Conservation (phyloP, 2,113 vertebrate genomes). For the Tyrannus savana region DNA sequence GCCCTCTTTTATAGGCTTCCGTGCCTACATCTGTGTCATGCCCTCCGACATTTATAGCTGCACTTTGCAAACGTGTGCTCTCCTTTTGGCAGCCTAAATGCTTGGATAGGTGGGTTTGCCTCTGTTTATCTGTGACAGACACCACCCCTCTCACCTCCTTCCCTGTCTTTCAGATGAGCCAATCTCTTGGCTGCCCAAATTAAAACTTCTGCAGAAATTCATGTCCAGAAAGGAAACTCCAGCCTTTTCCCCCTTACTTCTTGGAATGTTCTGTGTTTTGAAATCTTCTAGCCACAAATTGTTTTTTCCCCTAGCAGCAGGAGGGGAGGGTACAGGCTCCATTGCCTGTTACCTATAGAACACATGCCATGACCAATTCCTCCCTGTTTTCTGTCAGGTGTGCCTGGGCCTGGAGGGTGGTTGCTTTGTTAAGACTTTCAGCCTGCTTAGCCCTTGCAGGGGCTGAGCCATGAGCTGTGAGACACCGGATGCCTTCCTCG, state of each 20-base stretch:
- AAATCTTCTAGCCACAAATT: background rate
- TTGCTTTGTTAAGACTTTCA: constrained; percentile 6
- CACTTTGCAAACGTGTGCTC: background rate
- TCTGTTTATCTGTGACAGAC: background rate
- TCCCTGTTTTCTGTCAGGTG: background rate
- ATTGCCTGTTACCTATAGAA: background rate
- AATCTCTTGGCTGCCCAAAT: background rate
- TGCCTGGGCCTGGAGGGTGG: background rate
- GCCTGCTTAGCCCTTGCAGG: background rate
- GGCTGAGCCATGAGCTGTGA: background rate
- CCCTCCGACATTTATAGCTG: background rate
- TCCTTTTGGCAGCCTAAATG: background rate
- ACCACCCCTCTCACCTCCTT: fast-evolving
- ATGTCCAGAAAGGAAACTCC: background rate
- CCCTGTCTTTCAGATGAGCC: background rate
- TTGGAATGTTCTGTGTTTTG: background rate
- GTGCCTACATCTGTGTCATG: background rate
- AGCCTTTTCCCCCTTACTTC: background rate
- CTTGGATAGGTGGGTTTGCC: background rate
- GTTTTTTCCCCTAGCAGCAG: background rate
- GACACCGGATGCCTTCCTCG: background rate
- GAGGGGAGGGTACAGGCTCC: background rate
- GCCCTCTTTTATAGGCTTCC: background rate
- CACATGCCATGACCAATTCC: background rate
- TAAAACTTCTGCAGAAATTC: background rate